These are phyloP conservation scores for Drosophila guanche DNA, from an alignment of 1,140 invertebrate genomes.

Conservation along the genomic window DNA sequence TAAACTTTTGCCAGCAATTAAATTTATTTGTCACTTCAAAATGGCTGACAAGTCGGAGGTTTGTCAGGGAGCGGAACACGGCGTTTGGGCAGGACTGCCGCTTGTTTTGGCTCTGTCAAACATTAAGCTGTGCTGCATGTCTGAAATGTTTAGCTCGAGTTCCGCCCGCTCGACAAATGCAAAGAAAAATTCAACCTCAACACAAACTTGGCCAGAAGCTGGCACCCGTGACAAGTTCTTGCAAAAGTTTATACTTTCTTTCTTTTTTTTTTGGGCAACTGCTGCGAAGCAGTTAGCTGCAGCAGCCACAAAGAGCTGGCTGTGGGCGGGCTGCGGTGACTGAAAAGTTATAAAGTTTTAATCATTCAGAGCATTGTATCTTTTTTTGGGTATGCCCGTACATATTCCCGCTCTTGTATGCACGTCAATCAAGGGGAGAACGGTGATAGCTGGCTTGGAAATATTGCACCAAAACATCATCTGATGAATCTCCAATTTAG, in stretches of 20 bases:
- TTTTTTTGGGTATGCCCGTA: background rate
- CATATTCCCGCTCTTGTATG: background rate
- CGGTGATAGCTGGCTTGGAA: too few species aligned
- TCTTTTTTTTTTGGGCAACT: slow-evolving; percentile 9
- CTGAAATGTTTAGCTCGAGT: slow-evolving; percentile 49
- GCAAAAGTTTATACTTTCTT: slow-evolving; percentile 35
- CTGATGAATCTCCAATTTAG: too few species aligned
- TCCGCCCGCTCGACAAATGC: slow-evolving; percentile 53
- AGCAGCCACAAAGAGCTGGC: slow-evolving; percentile 3
- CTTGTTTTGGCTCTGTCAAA: slow-evolving; percentile 66
- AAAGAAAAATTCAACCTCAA: slow-evolving; percentile 53
- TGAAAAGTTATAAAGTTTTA: slow-evolving; percentile 63
- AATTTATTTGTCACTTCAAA: slow-evolving; percentile 77
- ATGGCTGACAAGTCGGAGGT: slow-evolving; percentile 67
- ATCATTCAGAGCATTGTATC: slow-evolving; percentile 56
- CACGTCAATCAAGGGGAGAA: slow-evolving; percentile 20
- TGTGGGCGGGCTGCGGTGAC: too few species aligned
- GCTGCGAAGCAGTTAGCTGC: slow-evolving; percentile 53
- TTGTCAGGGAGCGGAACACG: slow-evolving; percentile 52
- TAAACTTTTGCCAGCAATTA: slow-evolving; percentile 77
- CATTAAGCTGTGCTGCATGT: slow-evolving; percentile 71
- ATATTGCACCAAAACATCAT: too few species aligned
- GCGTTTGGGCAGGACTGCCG: slow-evolving; percentile 5
- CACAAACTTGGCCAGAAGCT: slow-evolving; percentile 58
- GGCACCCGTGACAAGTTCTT: slow-evolving; percentile 56